Conservation (phyloP, 2,888 invertebrate species). For the Entomobrya proxima region DNA sequence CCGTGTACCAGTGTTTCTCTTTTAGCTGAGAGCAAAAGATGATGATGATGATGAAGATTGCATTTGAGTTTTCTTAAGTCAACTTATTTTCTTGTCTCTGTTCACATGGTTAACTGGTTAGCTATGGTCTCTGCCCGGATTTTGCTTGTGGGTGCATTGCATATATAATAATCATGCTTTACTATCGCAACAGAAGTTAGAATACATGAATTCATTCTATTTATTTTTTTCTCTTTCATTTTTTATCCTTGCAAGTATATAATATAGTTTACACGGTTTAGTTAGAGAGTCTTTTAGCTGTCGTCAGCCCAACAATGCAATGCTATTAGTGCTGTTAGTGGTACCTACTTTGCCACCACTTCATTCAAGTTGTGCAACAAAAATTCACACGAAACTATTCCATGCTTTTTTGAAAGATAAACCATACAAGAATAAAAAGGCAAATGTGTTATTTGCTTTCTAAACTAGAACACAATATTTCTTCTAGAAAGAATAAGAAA, state of each 20-base stretch:
- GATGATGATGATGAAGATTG: not conserved
- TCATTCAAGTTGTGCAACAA: slow-evolving; percentile 36
- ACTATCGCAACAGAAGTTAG: not conserved
- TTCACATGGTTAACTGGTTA: slow-evolving; percentile 64
- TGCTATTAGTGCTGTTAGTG: not conserved
- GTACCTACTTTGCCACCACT: not conserved
- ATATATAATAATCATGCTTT: not conserved
- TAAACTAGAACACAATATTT: not conserved
- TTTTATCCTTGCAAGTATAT: not conserved
- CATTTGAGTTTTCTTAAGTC: not conserved
- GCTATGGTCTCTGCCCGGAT: slow-evolving; percentile 55
- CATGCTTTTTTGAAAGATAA: not conserved
- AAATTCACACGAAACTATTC: slow-evolving; percentile 43
- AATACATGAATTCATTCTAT: no score
- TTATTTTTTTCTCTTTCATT: not conserved
- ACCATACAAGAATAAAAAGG: not conserved
- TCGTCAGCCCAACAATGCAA: not conserved
- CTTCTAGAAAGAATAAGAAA: not conserved
- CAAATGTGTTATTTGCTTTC: not conserved
- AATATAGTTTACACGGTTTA: not conserved
- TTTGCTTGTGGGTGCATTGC: not conserved
- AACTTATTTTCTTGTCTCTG: slow-evolving; percentile 10
- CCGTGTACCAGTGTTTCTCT: not conserved
- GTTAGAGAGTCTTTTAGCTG: not conserved
- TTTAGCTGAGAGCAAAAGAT: not conserved